A percentile compares a stretch with the other conserved stretches of the same genome.
Conservation (phyloP, 2,888 invertebrate species). For the Hirtodrosophila confusa region DNA sequence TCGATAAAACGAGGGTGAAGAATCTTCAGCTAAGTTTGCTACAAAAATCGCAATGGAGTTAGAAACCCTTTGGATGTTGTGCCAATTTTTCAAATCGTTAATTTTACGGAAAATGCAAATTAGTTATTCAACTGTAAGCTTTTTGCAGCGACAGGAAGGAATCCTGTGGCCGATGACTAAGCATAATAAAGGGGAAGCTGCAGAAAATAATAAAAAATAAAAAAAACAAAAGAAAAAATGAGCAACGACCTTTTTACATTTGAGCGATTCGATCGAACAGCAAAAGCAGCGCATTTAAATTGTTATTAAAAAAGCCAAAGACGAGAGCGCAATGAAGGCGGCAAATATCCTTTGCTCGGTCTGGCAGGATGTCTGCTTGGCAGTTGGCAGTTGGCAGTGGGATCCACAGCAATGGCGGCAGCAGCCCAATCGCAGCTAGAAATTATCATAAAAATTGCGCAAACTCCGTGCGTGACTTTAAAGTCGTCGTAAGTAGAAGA, state of each 20-base stretch:
- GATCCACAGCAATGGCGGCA: conserved; percentile 64
- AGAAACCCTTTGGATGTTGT: conserved; percentile 22
- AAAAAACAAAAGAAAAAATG: conserved; percentile 18
- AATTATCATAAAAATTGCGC: conserved; percentile 80
- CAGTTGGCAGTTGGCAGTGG: conserved; percentile 11
- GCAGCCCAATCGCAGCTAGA: conserved; percentile 65
- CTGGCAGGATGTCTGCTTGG: conserved; percentile 9
- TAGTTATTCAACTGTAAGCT: conserved; percentile 59
- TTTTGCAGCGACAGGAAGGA: conserved; percentile 24
- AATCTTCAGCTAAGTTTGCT: no score
- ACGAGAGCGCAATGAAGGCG: conserved; percentile 28
- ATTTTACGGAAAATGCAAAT: conserved; percentile 72
- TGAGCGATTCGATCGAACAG: conserved; percentile 56
- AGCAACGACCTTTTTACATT: conserved; percentile 61
- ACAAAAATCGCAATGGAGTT: background rate
- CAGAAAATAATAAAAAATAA: background rate
- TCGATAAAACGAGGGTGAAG: no score
- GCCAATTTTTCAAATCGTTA: conserved; percentile 72
- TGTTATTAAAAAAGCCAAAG: conserved; percentile 62
- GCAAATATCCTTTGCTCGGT: conserved; percentile 36
- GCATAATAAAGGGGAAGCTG: conserved; percentile 35
- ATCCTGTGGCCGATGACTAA: conserved; percentile 37
- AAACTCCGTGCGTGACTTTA: conserved; percentile 77
- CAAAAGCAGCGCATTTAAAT: conserved; percentile 53
- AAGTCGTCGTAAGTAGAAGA: conserved; percentile 48